phyloP scores from a whole-genome alignment of 2,888 invertebrate genomes.

The Heliconius aoede region DNA sequence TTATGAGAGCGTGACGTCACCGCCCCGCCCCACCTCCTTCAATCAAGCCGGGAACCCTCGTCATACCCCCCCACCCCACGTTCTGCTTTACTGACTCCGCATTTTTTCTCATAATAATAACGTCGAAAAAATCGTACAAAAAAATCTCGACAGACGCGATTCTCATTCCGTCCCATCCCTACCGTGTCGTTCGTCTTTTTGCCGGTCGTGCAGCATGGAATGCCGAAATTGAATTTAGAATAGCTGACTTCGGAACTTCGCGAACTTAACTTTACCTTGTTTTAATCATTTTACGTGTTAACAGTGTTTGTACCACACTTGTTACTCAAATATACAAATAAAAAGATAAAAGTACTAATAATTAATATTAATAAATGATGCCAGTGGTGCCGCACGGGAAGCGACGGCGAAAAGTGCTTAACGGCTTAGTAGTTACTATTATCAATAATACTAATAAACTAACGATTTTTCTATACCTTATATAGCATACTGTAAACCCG shows the following conservation, averaged over 20 bases:
- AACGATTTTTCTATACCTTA: not conserved
- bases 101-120: slow-evolving; percentile 84
- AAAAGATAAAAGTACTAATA: not conserved
- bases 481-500: not conserved
- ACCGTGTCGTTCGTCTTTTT: slow-evolving; percentile 66
- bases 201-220: slow-evolving; percentile 59
- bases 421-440: not conserved
- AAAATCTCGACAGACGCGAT: slow-evolving; percentile 80
- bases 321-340: not conserved
- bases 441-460: not conserved
- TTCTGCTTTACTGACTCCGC: slow-evolving; percentile 82
- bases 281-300: slow-evolving; percentile 19
- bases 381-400: too few relatives aligned
- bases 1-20: slow-evolving; percentile 84
- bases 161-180: slow-evolving; percentile 78
- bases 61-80: slow-evolving; percentile 82
- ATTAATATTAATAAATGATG: too few relatives aligned
- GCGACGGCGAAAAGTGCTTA: too few relatives aligned
- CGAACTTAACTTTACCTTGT: slow-evolving; percentile 25
- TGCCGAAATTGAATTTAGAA: slow-evolving; percentile 68
- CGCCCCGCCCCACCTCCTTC: slow-evolving; percentile 82
- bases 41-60: slow-evolving; percentile 83
- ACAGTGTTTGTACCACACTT: not conserved
- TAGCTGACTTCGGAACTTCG: slow-evolving; percentile 30
- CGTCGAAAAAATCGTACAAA: slow-evolving; percentile 82